A percentile compares a stretch with the other conserved stretches of the same genome.
Evolutionary conservation across 1,140 invertebrate species (phyloP).

Genomic region (Drosophila murphyi): DNA sequence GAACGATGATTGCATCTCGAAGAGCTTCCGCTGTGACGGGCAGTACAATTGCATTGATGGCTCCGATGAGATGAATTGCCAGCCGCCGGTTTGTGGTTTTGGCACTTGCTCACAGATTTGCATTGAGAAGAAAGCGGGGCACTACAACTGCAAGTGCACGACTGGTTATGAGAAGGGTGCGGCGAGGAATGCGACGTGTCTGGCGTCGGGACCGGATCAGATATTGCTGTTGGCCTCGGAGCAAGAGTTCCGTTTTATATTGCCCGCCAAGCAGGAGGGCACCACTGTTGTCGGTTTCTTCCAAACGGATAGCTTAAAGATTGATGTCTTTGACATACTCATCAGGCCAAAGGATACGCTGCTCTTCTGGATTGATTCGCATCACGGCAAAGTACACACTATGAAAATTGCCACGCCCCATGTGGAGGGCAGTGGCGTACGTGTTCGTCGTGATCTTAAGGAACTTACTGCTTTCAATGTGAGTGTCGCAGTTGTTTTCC

Average conservation of each 20-base stretch:
- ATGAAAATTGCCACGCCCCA: slow-evolving; percentile 82
- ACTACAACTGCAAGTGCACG: slow-evolving; percentile 89
- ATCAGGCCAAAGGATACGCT: slow-evolving; percentile 84
- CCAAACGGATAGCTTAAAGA: slow-evolving; percentile 83
- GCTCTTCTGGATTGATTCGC: slow-evolving; percentile 86
- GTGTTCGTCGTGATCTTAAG: slow-evolving; percentile 74
- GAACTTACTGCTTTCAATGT: slow-evolving; percentile 80
- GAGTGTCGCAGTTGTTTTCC: slow-evolving; percentile 1
- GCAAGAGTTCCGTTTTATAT: slow-evolving; percentile 87
- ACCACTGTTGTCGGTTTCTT: slow-evolving; percentile 82
- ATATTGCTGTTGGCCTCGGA: slow-evolving; percentile 88
- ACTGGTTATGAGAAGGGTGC: slow-evolving; percentile 86
- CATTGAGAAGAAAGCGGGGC: slow-evolving; percentile 87
- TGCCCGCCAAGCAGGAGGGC: slow-evolving; percentile 87
- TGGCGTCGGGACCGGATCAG: slow-evolving; percentile 86
- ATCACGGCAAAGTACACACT: slow-evolving; percentile 84
- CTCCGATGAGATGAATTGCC: slow-evolving; percentile 87
- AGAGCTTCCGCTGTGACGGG: slow-evolving; percentile 90
- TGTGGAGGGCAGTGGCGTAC: slow-evolving; percentile 55
- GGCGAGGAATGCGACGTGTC: slow-evolving; percentile 85
- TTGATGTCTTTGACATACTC: slow-evolving; percentile 86
- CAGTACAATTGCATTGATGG: slow-evolving; percentile 88
- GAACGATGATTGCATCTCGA: slow-evolving; percentile 90
- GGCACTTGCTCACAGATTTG: slow-evolving; percentile 91
- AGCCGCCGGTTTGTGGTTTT: slow-evolving; percentile 91